Conservation (phyloP, 1,140 invertebrate species). For the Leptinotarsa undecemlineata region DNA sequence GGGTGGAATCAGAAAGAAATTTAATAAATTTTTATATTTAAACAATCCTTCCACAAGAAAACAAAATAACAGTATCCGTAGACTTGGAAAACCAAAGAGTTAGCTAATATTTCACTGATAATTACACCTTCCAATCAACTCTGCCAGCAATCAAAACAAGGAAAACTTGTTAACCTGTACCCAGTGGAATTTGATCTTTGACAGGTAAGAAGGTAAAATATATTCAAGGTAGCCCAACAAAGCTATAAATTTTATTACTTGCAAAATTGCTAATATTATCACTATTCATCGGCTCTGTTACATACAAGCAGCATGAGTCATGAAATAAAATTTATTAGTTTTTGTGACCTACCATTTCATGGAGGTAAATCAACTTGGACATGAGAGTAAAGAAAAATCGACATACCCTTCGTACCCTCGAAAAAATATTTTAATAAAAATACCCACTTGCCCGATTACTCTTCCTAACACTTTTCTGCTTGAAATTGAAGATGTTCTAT, state of each 20-base stretch:
- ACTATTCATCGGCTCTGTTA: no score
- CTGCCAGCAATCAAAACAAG: neutral
- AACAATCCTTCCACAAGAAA: no score
- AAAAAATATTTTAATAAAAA: neutral
- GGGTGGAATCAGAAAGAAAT: no score
- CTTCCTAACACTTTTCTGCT: constrained; percentile 32
- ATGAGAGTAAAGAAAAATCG: neutral
- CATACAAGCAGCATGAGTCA: no score
- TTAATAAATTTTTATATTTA: no score
- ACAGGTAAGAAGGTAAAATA: neutral
- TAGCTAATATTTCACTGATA: no score
- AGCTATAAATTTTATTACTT: neutral
- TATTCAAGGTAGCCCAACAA: neutral
- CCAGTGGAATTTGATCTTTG: constrained; percentile 2
- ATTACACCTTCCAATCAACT: neutral
- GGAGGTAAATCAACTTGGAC: neutral
- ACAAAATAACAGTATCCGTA: no score
- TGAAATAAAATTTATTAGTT: no score
- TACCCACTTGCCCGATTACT: constrained; percentile 5
- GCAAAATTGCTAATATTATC: no score
- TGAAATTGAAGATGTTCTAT: constrained; percentile 28
- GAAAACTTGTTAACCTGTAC: neutral
- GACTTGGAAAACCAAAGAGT: no score
- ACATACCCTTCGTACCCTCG: neutral
- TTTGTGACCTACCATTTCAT: no score